Conservation (phyloP, 2,797 vertebrate species). For the Acropternis orthonyx region DNA sequence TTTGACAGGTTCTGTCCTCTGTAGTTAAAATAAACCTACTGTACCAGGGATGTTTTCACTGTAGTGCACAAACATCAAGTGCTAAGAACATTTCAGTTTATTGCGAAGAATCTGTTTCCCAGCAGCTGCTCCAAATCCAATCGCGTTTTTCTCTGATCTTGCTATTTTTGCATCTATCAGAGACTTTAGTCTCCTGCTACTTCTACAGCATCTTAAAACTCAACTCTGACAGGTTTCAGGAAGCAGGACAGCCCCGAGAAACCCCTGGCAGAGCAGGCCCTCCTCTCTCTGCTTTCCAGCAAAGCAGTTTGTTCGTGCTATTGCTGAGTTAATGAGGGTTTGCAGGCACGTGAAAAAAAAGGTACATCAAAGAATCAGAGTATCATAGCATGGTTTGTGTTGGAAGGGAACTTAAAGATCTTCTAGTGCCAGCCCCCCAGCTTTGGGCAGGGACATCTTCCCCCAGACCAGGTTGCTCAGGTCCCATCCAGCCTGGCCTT, state of each 20-base stretch:
- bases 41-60: not conserved
- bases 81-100: conserved; percentile 10
- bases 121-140: conserved; percentile 31
- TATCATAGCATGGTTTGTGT: not conserved
- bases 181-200: conserved; percentile 32
- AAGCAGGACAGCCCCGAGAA: not conserved
- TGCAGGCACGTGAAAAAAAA: accelerated
- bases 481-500: not conserved
- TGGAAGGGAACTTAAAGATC: not conserved
- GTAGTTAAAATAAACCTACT: conserved; percentile 32
- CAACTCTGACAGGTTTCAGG: not conserved
- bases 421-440: not conserved
- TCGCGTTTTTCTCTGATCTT: conserved; percentile 39
- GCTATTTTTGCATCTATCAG: conserved; percentile 26
- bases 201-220: not conserved
- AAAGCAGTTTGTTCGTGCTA: not conserved
- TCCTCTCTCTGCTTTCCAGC: not conserved
- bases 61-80: conserved; percentile 12
- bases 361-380: not conserved
- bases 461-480: not conserved
- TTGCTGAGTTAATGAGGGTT: not conserved
- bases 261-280: not conserved
- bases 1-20: conserved; percentile 47
- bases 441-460: not conserved
- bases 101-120: conserved; percentile 7